Base-by-base conservation (phyloP, 2,888 invertebrate species). In the Adelognathus sp. region DNA sequence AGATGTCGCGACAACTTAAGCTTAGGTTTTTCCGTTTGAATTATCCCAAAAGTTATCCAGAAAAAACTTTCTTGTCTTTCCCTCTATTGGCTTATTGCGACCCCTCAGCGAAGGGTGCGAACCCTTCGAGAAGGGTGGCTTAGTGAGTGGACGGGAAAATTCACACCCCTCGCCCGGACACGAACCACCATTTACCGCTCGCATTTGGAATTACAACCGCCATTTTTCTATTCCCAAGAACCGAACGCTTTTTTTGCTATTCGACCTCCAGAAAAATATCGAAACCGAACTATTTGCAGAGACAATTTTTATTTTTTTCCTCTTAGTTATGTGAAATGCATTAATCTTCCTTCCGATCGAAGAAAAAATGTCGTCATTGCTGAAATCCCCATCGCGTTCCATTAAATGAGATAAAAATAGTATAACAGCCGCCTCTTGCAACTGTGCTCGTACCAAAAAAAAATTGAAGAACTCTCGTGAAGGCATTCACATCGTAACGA, bases 141-240 rank as follows among this genome's bases (percentile, higher is more conserved):
- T 56, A 39, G 16, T 27, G 31, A 24, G 24, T 73, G 50, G 61
- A 46, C 64, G 9, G 44, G 67, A 60, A 60, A 64, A 72, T 69
- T 73, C 39, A 39, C 77, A 64, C 60, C 61, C 71, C 69, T 75
- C 52, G 33, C 27, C 44, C 61, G 0, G 27, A n/a, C 29, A 44
- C 31, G 50, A 80, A 72, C 69, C 72, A 52, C 27, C 36, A 77
- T 46, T n/a, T n/a, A 31, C 61, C 61, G n/a, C 52, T 14, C 33
- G 63, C 52, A 56, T 36, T 74, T 36, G 16, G 33, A 75, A 72
- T 41, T 41, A 39, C 56, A 21, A 67, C 41, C 73, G 79, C 82
- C 81, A 83, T 83, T 81, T 83, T 81, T 67, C 44, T 73, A 31
- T 64, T 77, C 56, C 44, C 44, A 7, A 36, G 75, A 79, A 54